These are phyloP conservation scores for Egretta garzetta DNA, from an alignment of 2,113 vertebrate species.

Conservation along the genomic window DNA sequence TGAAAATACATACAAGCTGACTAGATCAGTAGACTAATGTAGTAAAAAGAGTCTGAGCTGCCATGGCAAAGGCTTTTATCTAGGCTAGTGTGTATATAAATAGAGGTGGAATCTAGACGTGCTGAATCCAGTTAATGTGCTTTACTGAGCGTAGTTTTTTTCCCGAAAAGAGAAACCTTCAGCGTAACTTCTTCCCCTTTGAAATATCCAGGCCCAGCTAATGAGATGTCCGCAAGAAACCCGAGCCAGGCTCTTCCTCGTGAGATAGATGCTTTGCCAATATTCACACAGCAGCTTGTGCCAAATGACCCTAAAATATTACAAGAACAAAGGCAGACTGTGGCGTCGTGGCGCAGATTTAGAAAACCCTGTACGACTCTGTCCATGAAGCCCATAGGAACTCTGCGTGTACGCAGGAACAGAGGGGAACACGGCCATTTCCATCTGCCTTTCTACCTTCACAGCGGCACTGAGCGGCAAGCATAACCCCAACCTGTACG, in stretches of 20 bases:
- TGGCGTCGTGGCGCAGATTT: not conserved
- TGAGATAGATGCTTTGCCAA: not conserved
- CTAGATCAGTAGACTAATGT: not conserved
- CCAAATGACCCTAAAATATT: not conserved
- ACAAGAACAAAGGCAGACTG: not conserved
- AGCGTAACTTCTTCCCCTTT: not conserved
- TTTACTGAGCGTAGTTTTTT: not conserved
- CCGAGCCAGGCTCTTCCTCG: not conserved
- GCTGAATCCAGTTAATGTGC: not conserved
- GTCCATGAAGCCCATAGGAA: not conserved
- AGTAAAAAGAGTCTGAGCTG: not conserved
- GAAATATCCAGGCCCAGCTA: not conserved
- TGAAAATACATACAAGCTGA: not conserved
- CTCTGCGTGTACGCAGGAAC: not conserved
- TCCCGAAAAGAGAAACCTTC: not conserved
- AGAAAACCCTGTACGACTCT: fast-evolving
- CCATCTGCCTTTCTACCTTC: not conserved
- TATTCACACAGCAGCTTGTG: not conserved
- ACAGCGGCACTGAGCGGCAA: fast-evolving
- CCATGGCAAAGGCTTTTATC: not conserved
- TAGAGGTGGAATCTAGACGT: not conserved
- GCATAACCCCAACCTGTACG: fast-evolving
- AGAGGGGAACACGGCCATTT: fast-evolving
- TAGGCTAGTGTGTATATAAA: not conserved
- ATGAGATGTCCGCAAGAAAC: fast-evolving